A percentile compares a stretch with the other conserved stretches of the same genome.
phyloP scores from a whole-genome alignment of 35 echinoderm and acorn worm genomes.

The Apostichopus parvimensis region DNA sequence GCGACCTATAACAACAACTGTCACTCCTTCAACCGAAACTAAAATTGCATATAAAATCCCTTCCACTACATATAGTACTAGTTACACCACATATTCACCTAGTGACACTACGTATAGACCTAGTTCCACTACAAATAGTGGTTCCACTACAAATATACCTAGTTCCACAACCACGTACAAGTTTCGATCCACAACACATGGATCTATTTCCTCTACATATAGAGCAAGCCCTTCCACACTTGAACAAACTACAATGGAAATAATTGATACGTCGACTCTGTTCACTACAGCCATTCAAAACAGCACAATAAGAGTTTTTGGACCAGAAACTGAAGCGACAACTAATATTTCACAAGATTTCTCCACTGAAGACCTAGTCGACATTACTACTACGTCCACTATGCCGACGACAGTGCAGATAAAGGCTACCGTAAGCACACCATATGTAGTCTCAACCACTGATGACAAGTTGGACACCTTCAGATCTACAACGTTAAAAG shows the following conservation, averaged over 20 bases:
- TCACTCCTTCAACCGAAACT: not conserved
- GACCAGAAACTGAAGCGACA: not conserved
- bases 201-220: not conserved
- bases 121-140: not conserved
- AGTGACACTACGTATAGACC: not conserved
- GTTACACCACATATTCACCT: not conserved
- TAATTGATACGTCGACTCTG: not conserved
- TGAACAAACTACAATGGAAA: not conserved
- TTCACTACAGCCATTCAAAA: not conserved
- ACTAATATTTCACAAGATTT: not conserved
- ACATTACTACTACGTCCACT: too few relatives aligned
- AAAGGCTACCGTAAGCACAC: too few relatives aligned
- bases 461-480: too few relatives aligned
- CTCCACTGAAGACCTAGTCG: not conserved
- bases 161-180: not conserved
- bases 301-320: not conserved
- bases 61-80: not conserved
- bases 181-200: not conserved
- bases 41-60: not conserved
- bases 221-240: not conserved
- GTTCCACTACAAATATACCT: not conserved
- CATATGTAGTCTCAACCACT: too few relatives aligned
- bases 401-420: too few relatives aligned
- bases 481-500: too few relatives aligned
- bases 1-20: not conserved